Percentiles rank a stretch among this genome's conserved stretches.
phyloP scores from a whole-genome alignment of 2,888 invertebrate species.

The Allygus modestus region DNA sequence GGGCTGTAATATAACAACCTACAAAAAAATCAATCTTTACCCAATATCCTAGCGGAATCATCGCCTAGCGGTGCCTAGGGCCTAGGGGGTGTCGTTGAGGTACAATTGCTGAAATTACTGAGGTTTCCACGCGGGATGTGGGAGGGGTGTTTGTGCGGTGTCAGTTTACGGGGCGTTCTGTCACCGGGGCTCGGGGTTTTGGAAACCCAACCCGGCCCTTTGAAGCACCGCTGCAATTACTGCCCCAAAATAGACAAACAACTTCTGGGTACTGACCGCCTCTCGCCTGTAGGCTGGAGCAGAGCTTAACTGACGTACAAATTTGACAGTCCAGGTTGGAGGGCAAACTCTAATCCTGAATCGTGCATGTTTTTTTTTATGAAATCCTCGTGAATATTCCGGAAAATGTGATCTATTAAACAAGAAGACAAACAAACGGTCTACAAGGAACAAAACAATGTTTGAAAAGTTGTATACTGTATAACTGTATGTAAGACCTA shows the following conservation, averaged over 20 bases:
- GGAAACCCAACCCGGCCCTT: conserved; percentile 20
- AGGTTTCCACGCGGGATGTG: background rate
- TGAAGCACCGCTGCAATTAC: conserved; percentile 33
- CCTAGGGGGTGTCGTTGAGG: background rate
- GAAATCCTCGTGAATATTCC: too few species aligned
- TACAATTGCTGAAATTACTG: background rate
- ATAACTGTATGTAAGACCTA: too few species aligned
- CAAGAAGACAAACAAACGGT: too few species aligned
- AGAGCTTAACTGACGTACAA: too few species aligned
- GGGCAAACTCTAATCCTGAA: too few species aligned
- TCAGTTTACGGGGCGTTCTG: background rate
- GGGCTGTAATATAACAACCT: conserved; percentile 12
- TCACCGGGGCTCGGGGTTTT: conserved; percentile 3
- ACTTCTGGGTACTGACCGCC: background rate
- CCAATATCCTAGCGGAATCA: background rate
- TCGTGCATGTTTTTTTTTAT: too few species aligned
- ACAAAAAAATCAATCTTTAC: conserved; percentile 37
- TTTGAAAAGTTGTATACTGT: too few species aligned
- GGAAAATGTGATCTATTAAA: too few species aligned
- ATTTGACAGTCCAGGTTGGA: too few species aligned
- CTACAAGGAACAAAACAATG: too few species aligned
- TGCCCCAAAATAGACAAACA: conserved; percentile 30
- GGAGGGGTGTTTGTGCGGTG: conserved; percentile 30
- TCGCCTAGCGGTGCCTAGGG: background rate
- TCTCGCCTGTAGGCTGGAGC: background rate